phyloP scores from a whole-genome alignment of 2,797 vertebrate genomes.

The Orientallactaga sibirica region DNA sequence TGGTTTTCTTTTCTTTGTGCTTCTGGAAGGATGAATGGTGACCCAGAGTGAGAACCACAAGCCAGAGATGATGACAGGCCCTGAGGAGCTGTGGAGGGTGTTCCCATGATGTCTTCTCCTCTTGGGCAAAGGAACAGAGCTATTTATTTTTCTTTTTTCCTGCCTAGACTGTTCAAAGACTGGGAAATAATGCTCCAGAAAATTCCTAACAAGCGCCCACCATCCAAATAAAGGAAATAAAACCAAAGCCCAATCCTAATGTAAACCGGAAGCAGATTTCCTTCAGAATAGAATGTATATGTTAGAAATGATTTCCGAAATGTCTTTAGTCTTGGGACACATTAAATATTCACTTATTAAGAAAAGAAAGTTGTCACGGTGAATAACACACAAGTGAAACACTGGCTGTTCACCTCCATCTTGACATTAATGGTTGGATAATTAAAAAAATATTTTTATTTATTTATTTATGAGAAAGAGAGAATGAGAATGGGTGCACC shows the following conservation, averaged over 20 bases:
- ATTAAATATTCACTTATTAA: constrained; percentile 24
- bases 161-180: not conserved
- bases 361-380: constrained; percentile 11
- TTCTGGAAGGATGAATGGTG: constrained; percentile 14
- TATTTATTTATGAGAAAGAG: too few relatives aligned
- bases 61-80: not conserved
- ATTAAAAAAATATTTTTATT: not conserved
- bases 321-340: not conserved
- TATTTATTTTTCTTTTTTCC: not conserved
- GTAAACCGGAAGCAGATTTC: constrained; percentile 6
- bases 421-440: constrained; percentile 26
- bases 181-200: not conserved
- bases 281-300: not conserved
- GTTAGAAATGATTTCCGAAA: not conserved
- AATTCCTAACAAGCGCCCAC: not conserved
- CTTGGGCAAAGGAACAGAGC: not conserved
- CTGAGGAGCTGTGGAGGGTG: not conserved
- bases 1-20: constrained; percentile 50
- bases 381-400: not conserved
- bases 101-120: not conserved
- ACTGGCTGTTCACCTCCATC: not conserved
- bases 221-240: not conserved
- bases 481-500: too few relatives aligned
- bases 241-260: constrained; percentile 4
- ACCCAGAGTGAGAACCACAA: not conserved